Evolutionary conservation across 2,113 vertebrate genomes (phyloP), one percentile per base, ranked within the genome.

Genomic region (Rhipidura dahli): DNA sequence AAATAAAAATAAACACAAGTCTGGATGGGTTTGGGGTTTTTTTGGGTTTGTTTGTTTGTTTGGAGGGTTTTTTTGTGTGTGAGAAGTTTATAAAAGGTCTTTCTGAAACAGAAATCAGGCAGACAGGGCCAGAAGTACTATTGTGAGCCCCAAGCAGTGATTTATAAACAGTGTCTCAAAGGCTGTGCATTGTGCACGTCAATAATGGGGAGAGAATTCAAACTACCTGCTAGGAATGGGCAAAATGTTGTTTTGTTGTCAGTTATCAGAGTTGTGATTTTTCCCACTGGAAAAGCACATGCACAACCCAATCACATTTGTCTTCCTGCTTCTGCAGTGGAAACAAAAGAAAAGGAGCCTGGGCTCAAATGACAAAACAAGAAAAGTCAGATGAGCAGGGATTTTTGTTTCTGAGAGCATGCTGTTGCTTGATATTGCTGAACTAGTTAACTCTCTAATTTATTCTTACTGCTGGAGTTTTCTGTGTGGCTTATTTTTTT

Each of bases 401-500:
- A 51, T 49, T 78, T 91, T 0, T 2, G 57, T 9, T 93, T 64
- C 72, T 76, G 77, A 39, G 11, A 83, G 45, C 37, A 69, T 20
- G 16, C 35, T 24, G 10, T 56, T 89, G 56, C 77, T 83, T 72
- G 63, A 79, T 84, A 89, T 91, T 87, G 30, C 69, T 91, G 82
- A 93, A 76, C 65, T 72, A 59, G 91, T 91, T 94, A 90, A 70
- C 51, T 50, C 64, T 35, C 8, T 90, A 93, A 96, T 96, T 87
- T 96, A 95, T 95, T 96, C 94, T 90, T 88, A 44, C 72, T 90
- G 85, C 47, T 80, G 42, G 75, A 90, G 71, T 90, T 85, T 77
- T 90, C 54, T 66, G 11, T 26, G 68, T 66, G 44, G 33, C 31
- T 91, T 69, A 50, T 75, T 49, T 66, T 78, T 50, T 71, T 91